Evolutionary conservation across 2,888 invertebrate species (phyloP).

Genomic region (Parnassius smintheus): DNA sequence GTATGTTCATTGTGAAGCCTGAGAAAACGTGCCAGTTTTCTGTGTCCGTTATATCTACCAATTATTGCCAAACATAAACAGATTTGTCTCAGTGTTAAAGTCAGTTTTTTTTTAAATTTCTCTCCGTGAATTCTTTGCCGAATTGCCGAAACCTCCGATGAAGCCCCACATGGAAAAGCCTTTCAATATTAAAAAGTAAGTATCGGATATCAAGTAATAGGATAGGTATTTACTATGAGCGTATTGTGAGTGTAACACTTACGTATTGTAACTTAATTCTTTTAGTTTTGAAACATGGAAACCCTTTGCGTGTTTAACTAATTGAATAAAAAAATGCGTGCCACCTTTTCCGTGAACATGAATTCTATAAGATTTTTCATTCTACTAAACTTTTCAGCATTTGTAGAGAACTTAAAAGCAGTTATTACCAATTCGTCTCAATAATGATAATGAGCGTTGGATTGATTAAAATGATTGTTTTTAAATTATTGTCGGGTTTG

Average conservation of each 20-base stretch:
- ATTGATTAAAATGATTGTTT: slow-evolving; percentile 16
- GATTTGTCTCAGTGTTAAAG: slow-evolving; percentile 25
- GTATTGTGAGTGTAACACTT: slow-evolving; percentile 20
- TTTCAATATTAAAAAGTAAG: slow-evolving; percentile 39
- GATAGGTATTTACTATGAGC: slow-evolving; percentile 16
- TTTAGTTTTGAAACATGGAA: slow-evolving; percentile 18
- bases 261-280: slow-evolving; percentile 19
- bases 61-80: slow-evolving; percentile 41
- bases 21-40: slow-evolving; percentile 36
- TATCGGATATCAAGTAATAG: slow-evolving; percentile 41
- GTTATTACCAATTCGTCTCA: slow-evolving; percentile 21
- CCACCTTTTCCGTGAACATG: not conserved
- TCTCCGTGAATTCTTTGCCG: slow-evolving; percentile 11
- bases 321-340: slow-evolving; percentile 6
- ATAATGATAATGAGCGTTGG: slow-evolving; percentile 3
- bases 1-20: slow-evolving; percentile 22
- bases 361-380: not conserved
- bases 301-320: slow-evolving; percentile 19
- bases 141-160: slow-evolving; percentile 31
- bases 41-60: slow-evolving; percentile 34
- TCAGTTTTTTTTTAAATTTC: slow-evolving; percentile 38
- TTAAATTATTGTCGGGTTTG: slow-evolving; percentile 14
- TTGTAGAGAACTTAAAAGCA: not conserved
- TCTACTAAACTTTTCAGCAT: not conserved
- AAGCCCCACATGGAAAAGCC: slow-evolving; percentile 58